phyloP scores from a whole-genome alignment of 2,113 vertebrate species.

The Tinamus guttatus region DNA sequence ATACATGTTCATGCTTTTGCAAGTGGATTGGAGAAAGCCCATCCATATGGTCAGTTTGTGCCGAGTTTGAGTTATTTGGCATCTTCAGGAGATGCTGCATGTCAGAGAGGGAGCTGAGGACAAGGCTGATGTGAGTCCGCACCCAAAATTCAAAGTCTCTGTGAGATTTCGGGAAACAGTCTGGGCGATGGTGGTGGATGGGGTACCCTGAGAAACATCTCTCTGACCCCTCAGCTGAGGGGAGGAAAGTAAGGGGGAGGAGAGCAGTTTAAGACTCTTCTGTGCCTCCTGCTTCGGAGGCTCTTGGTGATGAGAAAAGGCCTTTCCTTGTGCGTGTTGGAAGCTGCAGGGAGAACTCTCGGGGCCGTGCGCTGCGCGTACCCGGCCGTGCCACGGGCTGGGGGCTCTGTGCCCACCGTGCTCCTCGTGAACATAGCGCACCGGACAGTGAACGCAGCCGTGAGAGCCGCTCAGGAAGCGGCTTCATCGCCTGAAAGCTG shows the following conservation, averaged over 20 bases:
- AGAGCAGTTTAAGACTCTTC: not conserved
- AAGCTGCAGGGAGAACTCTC: no score
- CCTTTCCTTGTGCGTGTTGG: no score
- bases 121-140: fast-evolving
- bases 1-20: fast-evolving
- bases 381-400: not conserved
- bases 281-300: not conserved
- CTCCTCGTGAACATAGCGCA: not conserved
- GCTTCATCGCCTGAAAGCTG: not conserved
- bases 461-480: not conserved
- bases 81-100: fast-evolving
- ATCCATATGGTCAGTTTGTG: not conserved
- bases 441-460: not conserved
- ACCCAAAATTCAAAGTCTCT: not conserved
- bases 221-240: not conserved
- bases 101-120: not conserved
- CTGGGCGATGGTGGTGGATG: not conserved
- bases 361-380: not conserved
- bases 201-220: not conserved
- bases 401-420: not conserved
- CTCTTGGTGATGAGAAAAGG: not conserved
- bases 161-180: not conserved
- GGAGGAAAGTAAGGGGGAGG: fast-evolving
- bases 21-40: not conserved
- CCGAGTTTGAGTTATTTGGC: not conserved